phyloP scores from a whole-genome alignment of 2,113 vertebrate genomes.

The Melanerpes aurifrons region DNA sequence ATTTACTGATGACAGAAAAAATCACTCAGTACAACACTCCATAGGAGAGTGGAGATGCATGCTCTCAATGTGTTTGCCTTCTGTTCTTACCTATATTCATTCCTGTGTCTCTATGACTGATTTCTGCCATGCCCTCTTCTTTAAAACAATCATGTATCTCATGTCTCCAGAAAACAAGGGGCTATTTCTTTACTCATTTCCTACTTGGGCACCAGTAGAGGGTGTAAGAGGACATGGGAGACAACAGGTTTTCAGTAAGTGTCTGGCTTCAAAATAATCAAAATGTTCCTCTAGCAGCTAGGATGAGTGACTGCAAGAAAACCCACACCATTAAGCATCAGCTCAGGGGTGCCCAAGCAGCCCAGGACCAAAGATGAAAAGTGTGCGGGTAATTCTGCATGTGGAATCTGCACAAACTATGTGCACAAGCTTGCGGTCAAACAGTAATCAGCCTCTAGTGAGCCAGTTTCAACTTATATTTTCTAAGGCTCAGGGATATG shows the following conservation, averaged over 20 bases:
- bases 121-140: neutral
- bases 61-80: neutral
- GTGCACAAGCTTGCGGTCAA: neutral
- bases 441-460: neutral
- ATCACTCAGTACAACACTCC: neutral
- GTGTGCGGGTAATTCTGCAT: neutral
- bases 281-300: neutral
- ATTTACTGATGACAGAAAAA: neutral
- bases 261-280: neutral
- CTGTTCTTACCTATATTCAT: neutral
- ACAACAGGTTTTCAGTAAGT: neutral
- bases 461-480: neutral
- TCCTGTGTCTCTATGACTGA: neutral
- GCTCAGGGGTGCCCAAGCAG: neutral
- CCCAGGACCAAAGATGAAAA: neutral
- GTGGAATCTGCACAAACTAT: neutral
- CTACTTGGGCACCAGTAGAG: neutral
- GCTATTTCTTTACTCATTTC: neutral
- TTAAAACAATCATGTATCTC: neutral
- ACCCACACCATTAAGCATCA: accelerated
- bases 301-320: neutral
- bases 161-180: neutral
- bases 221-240: neutral
- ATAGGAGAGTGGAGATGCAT: neutral
- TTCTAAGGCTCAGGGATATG: neutral